phyloP scores from a whole-genome alignment of 2,113 vertebrate genomes.

The Capricornis sumatraensis region DNA sequence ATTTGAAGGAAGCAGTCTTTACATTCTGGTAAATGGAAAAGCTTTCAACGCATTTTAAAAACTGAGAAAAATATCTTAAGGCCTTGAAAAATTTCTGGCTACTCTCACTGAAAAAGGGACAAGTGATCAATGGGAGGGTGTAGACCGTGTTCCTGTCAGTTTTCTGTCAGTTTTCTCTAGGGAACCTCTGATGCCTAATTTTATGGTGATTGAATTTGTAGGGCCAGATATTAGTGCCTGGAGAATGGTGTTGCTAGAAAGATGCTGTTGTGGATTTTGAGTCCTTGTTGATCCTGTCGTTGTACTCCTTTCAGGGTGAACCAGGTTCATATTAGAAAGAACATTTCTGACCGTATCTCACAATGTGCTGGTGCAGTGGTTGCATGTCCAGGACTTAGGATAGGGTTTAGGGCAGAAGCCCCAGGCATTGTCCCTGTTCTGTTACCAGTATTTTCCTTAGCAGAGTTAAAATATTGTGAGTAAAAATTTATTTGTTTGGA shows the following conservation, averaged over 20 bases:
- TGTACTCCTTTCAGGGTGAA: not conserved
- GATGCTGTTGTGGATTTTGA: not conserved
- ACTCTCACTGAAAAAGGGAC: not conserved
- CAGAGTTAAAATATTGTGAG: not conserved
- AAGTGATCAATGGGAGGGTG: not conserved
- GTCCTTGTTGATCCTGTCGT: not conserved
- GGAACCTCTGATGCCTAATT: not conserved
- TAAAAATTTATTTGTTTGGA: not conserved
- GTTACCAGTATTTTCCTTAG: not conserved
- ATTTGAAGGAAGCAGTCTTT: not conserved
- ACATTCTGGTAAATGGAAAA: not conserved
- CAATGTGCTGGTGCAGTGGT: not conserved
- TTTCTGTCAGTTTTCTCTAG: not conserved
- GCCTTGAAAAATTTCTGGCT: not conserved
- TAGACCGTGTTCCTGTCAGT: not conserved
- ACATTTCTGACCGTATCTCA: not conserved
- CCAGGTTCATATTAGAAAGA: not conserved
- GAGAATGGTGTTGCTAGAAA: not conserved
- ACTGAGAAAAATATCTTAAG: not conserved
- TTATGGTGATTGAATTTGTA: not conserved
- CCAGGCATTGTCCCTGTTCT: not conserved
- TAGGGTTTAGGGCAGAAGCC: not conserved
- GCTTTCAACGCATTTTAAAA: not conserved
- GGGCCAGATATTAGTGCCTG: not conserved
- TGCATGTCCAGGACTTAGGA: not conserved